A percentile compares a stretch with the other conserved stretches of the same genome.
Evolutionary conservation across 2,113 vertebrate species (phyloP).

Genomic region (Tenebrosternarchus preto): DNA sequence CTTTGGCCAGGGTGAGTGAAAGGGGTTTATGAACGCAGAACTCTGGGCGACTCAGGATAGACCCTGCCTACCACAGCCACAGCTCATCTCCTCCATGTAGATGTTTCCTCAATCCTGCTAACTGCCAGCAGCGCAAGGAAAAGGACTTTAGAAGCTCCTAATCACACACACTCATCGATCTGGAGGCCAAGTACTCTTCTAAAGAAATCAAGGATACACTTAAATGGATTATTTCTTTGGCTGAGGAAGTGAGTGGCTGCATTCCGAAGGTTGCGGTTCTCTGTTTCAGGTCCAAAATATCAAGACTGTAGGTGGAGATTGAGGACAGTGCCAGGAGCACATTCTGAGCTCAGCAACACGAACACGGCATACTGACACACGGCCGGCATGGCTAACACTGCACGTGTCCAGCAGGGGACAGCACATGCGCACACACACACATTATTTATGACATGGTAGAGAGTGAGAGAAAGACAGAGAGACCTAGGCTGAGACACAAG

Average conservation of each 20-base stretch:
- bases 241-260: not conserved
- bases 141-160: not conserved
- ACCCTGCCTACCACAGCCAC: not conserved
- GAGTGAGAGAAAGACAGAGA: too few relatives aligned
- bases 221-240: not conserved
- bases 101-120: not conserved
- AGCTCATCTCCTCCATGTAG: not conserved
- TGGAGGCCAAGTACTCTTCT: not conserved
- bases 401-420: not conserved
- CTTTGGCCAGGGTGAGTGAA: too few relatives aligned
- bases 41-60: not conserved
- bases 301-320: constrained; percentile 37
- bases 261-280: constrained; percentile 1
- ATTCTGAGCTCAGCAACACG: constrained; percentile 26
- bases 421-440: constrained; percentile 6
- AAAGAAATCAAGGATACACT: not conserved
- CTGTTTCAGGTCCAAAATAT: constrained; percentile 35
- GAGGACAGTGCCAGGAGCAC: constrained; percentile 31
- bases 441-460: not conserved
- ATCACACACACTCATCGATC: constrained; percentile 12
- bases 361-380: not conserved
- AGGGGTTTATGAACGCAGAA: too few relatives aligned
- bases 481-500: too few relatives aligned
- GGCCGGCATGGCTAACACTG: constrained; percentile 9
- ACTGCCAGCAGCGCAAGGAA: not conserved